Base-by-base conservation (phyloP, 2,113 vertebrate species). In the Laticauda laticaudata region DNA sequence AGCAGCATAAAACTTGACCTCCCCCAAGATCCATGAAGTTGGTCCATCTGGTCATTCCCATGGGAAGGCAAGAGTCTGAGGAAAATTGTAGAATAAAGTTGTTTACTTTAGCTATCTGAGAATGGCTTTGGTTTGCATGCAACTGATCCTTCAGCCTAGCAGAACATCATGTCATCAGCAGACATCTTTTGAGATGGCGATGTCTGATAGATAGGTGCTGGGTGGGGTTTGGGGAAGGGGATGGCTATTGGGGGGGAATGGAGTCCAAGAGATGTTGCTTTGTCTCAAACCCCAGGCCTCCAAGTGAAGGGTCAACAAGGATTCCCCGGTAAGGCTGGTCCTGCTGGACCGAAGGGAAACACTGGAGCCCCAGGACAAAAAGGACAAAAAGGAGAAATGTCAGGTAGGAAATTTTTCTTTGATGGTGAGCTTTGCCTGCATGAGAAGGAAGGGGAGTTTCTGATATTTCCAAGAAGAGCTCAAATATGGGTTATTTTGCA, bases 281-380 rank as follows among this genome's bases (percentile, higher is more conserved):
- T 45, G 81, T 90, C 10, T 87, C 12, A 57, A 87, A 86, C 5
- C 53, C 34, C 64, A 96, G 88, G 91, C 89, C 20, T 91, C 90
- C 18, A 87, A 94, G 6, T 29, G 3, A 93, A 55, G 85, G 43
- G 56, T 12, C 39, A 91, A 0, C 64, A 86, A 3, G 57, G 12
- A 86, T 90, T 45, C 7, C 51, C 90, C 53, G 94, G 94, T 54
- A 96, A 96, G 90, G 14, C 3, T 1, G 75, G 90, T 55, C 75
- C 86, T 92, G 91, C 14, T 5, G 88, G 55, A 91, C n/a, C 86
- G 53, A 89, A 89, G 23, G 87, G 57, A 93, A 3, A 45, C 18
- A 92, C 45, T 54, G 86, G 91, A 55, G 5, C 2, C 5, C 8
- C 59, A 89, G 93, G 69, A 7, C 15, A 93, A 8, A 95, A 95